Percentiles rank a stretch among this genome's conserved stretches.
Conservation (phyloP, 2,113 vertebrate species). For the Beaufortia kweichowensis region DNA sequence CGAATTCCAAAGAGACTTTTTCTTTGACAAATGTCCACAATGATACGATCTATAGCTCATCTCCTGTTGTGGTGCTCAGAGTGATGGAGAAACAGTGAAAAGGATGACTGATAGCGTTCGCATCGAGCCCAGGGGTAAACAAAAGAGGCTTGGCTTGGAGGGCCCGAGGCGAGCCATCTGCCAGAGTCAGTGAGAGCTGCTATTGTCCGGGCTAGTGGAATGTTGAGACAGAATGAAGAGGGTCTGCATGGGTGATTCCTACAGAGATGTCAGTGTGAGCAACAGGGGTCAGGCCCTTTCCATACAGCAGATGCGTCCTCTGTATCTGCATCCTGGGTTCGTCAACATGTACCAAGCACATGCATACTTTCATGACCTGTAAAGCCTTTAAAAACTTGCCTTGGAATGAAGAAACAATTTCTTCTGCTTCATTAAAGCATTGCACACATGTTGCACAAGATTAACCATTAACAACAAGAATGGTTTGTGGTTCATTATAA, state of each 20-base stretch:
- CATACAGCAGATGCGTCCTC: conserved; percentile 22
- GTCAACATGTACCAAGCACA: background rate
- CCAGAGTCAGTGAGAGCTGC: conserved; percentile 65
- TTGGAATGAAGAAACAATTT: too few species aligned
- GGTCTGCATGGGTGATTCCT: conserved; percentile 66
- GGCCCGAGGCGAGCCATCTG: conserved; percentile 76
- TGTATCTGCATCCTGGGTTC: background rate
- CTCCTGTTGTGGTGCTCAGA: conserved; percentile 26
- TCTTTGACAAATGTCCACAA: conserved; percentile 1
- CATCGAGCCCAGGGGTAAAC: conserved; percentile 63
- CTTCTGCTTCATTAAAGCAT: background rate
- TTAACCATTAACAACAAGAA: conserved; percentile 24
- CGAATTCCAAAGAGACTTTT: conserved; percentile 27
- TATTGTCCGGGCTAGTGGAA: conserved; percentile 76
- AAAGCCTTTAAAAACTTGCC: background rate
- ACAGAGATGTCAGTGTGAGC: conserved; percentile 59
- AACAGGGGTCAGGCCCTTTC: conserved; percentile 52
- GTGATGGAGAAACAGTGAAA: conserved; percentile 29
- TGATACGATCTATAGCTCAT: conserved; percentile 34
- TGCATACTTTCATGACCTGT: background rate
- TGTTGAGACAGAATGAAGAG: conserved; percentile 73
- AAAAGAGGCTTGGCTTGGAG: conserved; percentile 71
- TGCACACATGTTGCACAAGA: conserved; percentile 15
- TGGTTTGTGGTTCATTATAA: conserved; percentile 6
- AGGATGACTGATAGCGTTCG: conserved; percentile 47